These are phyloP conservation scores for Bembecia ichneumoniformis DNA, from an alignment of 2,888 invertebrate genomes.

Conservation along the genomic window DNA sequence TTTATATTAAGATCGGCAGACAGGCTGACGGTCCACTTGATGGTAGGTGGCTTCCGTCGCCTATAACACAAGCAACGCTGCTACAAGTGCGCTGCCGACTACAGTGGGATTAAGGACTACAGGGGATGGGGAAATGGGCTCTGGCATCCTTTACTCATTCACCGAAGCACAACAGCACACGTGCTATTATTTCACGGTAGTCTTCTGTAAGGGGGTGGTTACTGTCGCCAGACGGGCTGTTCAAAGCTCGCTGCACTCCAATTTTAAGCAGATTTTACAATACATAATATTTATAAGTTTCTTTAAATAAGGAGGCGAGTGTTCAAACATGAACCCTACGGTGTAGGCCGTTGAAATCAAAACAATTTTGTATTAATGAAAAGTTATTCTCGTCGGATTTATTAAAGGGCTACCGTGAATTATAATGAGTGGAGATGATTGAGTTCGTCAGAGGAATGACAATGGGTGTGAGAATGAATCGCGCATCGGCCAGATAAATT, in stretches of 20 bases:
- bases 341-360: background rate
- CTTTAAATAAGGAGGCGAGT: background rate
- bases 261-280: constrained; percentile 39
- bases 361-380: background rate
- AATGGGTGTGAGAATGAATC: background rate
- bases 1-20: too few species aligned
- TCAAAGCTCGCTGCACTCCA: constrained; percentile 38
- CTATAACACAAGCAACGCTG: too few species aligned
- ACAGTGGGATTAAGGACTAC: too few species aligned
- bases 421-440: background rate
- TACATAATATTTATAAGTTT: constrained; percentile 7
- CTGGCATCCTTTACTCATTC: too few species aligned
- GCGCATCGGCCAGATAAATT: background rate
- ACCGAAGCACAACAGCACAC: too few species aligned
- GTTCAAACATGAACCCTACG: background rate
- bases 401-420: background rate
- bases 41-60: too few species aligned
- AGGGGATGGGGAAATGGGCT: too few species aligned
- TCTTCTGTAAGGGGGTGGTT: too few species aligned
- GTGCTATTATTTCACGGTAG: too few species aligned
- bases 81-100: too few species aligned
- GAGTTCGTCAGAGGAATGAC: background rate
- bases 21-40: too few species aligned
- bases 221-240: too few species aligned
- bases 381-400: background rate